Conservation (phyloP, 2,888 invertebrate genomes). For the Myopa testacea region DNA sequence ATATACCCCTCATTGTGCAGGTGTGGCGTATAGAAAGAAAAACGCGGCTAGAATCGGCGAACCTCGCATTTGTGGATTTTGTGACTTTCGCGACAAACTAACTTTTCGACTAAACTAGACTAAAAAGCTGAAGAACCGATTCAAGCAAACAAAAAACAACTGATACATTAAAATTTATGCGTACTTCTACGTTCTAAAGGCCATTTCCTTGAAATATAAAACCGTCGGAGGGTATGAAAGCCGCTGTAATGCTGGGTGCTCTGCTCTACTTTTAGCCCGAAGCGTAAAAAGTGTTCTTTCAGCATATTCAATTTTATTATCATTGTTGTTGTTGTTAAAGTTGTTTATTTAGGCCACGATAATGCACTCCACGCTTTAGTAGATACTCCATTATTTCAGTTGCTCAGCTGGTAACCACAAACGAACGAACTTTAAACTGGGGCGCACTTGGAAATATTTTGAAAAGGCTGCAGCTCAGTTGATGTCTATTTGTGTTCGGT, state of each 20-base stretch:
- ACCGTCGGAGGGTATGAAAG: too few species aligned
- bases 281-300: not conserved
- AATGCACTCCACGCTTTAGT: not conserved
- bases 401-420: slow-evolving; percentile 1
- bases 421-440: not conserved
- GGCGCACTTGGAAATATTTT: not conserved
- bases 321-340: not conserved
- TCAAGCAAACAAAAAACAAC: too few species aligned
- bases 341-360: not conserved
- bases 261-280: not conserved
- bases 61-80: too few species aligned
- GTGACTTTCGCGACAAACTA: too few species aligned
- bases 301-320: not conserved
- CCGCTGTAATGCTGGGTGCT: not conserved
- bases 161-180: too few species aligned
- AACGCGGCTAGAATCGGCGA: too few species aligned
- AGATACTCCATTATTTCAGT: slow-evolving; percentile 2
- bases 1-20: too few species aligned
- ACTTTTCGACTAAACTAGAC: too few species aligned
- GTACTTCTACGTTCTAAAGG: too few species aligned
- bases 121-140: too few species aligned
- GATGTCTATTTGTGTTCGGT: not conserved
- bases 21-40: too few species aligned
- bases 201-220: too few species aligned
- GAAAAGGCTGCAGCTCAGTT: not conserved